Evolutionary conservation across 1,140 invertebrate genomes (phyloP).

Genomic region (Dinoponera quadriceps): DNA sequence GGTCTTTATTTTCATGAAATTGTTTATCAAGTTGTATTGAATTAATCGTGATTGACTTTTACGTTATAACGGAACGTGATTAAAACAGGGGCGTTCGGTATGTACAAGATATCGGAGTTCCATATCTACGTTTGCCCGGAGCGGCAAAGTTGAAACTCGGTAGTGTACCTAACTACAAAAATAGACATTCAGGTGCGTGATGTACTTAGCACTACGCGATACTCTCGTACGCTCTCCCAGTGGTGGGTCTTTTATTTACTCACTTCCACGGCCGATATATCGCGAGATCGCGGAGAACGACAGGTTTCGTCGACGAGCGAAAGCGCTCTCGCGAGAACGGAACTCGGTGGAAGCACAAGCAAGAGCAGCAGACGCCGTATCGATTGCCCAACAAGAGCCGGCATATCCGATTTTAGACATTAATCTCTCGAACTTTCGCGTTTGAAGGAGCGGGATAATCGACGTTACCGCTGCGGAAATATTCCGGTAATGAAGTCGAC

Average conservation of each 20-base stretch:
- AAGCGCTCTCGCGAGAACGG: slow-evolving; percentile 9
- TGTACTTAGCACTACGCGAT: slow-evolving; percentile 8
- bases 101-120: too few species aligned
- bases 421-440: neutral
- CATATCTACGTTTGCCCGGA: neutral
- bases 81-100: too few species aligned
- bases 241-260: slow-evolving; percentile 42
- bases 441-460: neutral
- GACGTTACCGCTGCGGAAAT: neutral
- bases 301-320: slow-evolving; percentile 9
- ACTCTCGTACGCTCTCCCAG: neutral
- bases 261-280: slow-evolving; percentile 25
- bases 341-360: neutral
- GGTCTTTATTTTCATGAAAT: too few species aligned
- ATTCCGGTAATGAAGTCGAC: neutral
- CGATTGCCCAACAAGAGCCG: neutral
- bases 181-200: slow-evolving; percentile 28
- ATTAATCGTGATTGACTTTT: too few species aligned
- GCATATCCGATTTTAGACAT: slow-evolving; percentile 14
- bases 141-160: slow-evolving; percentile 13
- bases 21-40: too few species aligned
- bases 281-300: slow-evolving; percentile 11
- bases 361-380: neutral
- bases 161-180: slow-evolving; percentile 34
- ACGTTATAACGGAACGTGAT: too few species aligned